Percentiles rank a stretch among this genome's conserved stretches.
Conservation (phyloP, 64 coral and sea anemone species). For the Stichodactyla mertensii region DNA sequence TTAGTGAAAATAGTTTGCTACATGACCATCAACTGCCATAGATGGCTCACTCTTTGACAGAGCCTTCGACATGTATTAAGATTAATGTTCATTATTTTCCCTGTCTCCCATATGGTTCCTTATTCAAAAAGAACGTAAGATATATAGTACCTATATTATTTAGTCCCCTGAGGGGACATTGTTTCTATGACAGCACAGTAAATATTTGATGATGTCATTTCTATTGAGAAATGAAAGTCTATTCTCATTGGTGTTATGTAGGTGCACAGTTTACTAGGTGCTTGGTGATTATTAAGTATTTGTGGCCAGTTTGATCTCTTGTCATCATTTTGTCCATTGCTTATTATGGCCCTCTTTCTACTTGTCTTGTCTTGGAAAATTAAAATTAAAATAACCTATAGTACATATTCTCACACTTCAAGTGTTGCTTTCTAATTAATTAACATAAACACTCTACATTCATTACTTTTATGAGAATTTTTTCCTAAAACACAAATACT, state of each 20-base stretch:
- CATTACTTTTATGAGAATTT: too few species aligned
- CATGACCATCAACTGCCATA: neutral
- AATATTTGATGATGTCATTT: slow-evolving; percentile 2
- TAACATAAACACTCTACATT: too few species aligned
- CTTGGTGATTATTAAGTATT: neutral
- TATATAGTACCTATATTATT: slow-evolving; percentile 4
- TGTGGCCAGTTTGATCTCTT: neutral
- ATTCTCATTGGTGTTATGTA: neutral
- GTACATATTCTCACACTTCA: too few species aligned
- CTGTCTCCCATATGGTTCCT: neutral
- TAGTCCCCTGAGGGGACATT: neutral
- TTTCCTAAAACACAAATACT: too few species aligned
- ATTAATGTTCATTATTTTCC: neutral
- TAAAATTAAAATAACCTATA: too few species aligned
- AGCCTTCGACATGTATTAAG: neutral
- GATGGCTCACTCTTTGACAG: neutral
- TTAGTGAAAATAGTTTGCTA: neutral
- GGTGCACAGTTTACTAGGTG: neutral
- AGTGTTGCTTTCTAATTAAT: too few species aligned
- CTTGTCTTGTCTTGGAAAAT: neutral
- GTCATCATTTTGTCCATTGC: neutral
- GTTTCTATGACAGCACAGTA: neutral
- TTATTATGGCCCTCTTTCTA: neutral
- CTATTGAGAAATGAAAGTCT: neutral
- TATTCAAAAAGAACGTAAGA: neutral